These are phyloP conservation scores for Athetis lepigone DNA, from an alignment of 2,888 invertebrate species.

Conservation along the genomic window DNA sequence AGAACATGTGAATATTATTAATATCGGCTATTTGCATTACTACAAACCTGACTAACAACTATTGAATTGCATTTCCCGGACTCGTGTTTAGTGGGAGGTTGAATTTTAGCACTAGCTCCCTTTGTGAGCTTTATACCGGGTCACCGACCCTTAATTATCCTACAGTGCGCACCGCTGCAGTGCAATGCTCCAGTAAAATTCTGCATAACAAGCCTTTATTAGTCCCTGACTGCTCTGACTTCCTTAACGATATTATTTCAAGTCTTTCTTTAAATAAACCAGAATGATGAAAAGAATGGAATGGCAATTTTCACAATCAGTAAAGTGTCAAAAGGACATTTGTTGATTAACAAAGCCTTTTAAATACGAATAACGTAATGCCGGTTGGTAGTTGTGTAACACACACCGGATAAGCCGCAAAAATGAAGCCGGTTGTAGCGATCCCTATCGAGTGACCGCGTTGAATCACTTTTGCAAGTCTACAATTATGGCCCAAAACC, in stretches of 20 bases:
- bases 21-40: slow-evolving; percentile 45
- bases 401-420: slow-evolving; percentile 78
- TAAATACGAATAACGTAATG: slow-evolving; percentile 54
- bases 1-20: slow-evolving; percentile 50
- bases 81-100: slow-evolving; percentile 70
- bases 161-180: slow-evolving; percentile 80
- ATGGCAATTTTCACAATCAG: neutral
- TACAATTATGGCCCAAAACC: slow-evolving; percentile 74
- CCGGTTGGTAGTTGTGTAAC: slow-evolving; percentile 69
- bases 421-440: slow-evolving; percentile 74
- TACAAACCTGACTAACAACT: slow-evolving; percentile 57
- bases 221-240: slow-evolving; percentile 76
- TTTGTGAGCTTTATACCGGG: slow-evolving; percentile 78
- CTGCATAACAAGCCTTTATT: slow-evolving; percentile 89
- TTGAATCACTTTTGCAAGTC: slow-evolving; percentile 76
- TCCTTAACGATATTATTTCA: slow-evolving; percentile 70
- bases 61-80: slow-evolving; percentile 70
- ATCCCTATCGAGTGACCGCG: slow-evolving; percentile 76
- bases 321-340: slow-evolving; percentile 25
- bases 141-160: slow-evolving; percentile 88
- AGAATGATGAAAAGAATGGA: slow-evolving; percentile 22
- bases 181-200: slow-evolving; percentile 90
- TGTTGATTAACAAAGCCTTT: slow-evolving; percentile 36
- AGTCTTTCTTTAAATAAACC: slow-evolving; percentile 69
- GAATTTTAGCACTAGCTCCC: slow-evolving; percentile 82